Conservation (phyloP, 1,140 invertebrate species). For the Dendrolimus kikuchii region DNA sequence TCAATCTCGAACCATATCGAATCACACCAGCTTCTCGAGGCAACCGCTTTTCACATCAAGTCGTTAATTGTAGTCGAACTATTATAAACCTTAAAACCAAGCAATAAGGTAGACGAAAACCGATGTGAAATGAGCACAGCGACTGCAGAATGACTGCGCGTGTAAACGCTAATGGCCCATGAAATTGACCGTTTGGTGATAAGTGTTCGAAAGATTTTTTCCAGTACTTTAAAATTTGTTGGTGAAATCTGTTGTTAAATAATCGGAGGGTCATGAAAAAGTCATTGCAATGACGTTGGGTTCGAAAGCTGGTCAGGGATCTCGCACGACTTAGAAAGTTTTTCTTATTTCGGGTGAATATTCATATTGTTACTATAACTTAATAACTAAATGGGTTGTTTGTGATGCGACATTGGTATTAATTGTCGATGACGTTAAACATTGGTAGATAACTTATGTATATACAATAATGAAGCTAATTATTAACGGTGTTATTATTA, state of each 20-base stretch:
- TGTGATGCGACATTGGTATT: too few species aligned
- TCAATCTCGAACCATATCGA: slow-evolving; percentile 19
- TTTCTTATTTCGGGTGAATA: too few species aligned
- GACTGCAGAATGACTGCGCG: slow-evolving; percentile 29
- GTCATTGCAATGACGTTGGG: too few species aligned
- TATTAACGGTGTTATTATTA: too few species aligned
- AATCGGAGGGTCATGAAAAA: too few species aligned
- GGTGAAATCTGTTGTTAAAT: background rate
- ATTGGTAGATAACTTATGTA: too few species aligned
- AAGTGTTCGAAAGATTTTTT: slow-evolving; percentile 14
- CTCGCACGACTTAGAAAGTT: too few species aligned
- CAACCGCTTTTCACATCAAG: slow-evolving; percentile 7
- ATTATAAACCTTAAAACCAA: slow-evolving; percentile 9
- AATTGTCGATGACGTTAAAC: too few species aligned
- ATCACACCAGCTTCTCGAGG: slow-evolving; percentile 9
- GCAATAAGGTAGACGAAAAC: slow-evolving; percentile 6
- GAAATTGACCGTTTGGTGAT: slow-evolving; percentile 32
- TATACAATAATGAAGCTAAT: too few species aligned
- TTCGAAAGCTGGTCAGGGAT: too few species aligned
- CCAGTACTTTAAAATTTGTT: slow-evolving; percentile 9
- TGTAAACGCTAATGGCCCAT: slow-evolving; percentile 36
- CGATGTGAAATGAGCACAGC: background rate
- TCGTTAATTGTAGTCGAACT: slow-evolving; percentile 2
- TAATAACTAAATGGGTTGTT: too few species aligned
- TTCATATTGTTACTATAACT: too few species aligned